phyloP scores from a whole-genome alignment of 2,888 invertebrate genomes.

The Anticlea derivata region DNA sequence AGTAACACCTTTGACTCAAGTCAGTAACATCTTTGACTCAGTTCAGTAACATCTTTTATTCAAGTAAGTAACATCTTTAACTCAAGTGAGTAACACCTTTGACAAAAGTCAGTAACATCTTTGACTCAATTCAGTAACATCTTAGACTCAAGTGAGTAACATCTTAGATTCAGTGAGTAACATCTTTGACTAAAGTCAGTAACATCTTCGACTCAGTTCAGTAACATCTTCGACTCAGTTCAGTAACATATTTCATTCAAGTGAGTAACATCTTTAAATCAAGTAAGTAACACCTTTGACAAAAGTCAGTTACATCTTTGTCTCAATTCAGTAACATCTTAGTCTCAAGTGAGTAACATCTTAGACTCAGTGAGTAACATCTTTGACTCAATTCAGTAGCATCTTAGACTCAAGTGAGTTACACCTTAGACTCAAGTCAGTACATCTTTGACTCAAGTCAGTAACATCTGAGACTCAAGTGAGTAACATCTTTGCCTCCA shows the following conservation, averaged over 20 bases:
- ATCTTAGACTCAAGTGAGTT: conserved; percentile 7
- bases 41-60: conserved; percentile 10
- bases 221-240: conserved; percentile 19
- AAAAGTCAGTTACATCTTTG: conserved; percentile 8
- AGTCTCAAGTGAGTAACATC: conserved; percentile 1
- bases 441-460: no score
- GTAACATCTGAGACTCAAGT: no score
- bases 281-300: no score
- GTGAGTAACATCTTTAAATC: no score
- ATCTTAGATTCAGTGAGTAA: neutral
- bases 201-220: conserved; percentile 5
- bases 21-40: conserved; percentile 18
- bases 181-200: no score
- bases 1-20: conserved; percentile 9
- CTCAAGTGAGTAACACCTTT: conserved; percentile 1
- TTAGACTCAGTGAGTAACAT: no score
- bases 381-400: no score
- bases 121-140: conserved; percentile 6
- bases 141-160: conserved; percentile 4
- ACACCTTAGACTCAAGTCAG: no score
- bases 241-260: no score
- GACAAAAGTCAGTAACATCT: conserved; percentile 10
- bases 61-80: conserved; percentile 1
- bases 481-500: conserved; percentile 10
- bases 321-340: conserved; percentile 5